These are phyloP conservation scores for Dendrolimus kikuchii DNA, from an alignment of 1,140 invertebrate genomes.

Conservation along the genomic window DNA sequence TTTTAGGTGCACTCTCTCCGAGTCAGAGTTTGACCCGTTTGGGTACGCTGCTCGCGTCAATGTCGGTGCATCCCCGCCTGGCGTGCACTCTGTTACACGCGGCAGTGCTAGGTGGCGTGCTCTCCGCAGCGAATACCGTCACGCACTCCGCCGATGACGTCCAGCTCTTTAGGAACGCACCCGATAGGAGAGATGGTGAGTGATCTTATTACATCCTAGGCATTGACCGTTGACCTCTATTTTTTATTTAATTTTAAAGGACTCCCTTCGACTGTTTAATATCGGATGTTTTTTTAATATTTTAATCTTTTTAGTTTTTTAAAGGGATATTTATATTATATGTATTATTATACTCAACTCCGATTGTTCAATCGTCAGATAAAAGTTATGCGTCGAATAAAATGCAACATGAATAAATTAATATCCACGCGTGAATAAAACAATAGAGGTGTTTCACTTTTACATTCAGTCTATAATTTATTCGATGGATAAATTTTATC, in stretches of 20 bases:
- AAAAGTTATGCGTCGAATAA: too few species aligned
- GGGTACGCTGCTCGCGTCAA: constrained; percentile 68
- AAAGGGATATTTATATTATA: too few species aligned
- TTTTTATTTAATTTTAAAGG: neutral
- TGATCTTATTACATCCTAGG: neutral
- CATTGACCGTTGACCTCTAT: neutral
- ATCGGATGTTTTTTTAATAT: too few species aligned
- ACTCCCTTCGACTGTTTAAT: too few species aligned
- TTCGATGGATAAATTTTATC: too few species aligned
- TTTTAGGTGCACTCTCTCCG: constrained; percentile 67
- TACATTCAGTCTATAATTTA: too few species aligned
- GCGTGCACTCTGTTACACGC: constrained; percentile 73
- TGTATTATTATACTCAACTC: too few species aligned
- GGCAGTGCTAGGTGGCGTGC: constrained; percentile 64
- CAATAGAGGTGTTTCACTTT: too few species aligned
- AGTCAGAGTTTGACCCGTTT: constrained; percentile 72
- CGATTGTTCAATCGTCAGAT: too few species aligned
- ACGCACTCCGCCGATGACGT: constrained; percentile 40
- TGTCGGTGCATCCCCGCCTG: constrained; percentile 73
- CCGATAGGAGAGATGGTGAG: constrained; percentile 44
- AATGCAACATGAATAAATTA: too few species aligned
- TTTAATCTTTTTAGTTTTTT: too few species aligned
- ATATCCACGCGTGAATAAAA: too few species aligned
- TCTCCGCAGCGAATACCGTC: constrained; percentile 25
- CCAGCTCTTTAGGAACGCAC: constrained; percentile 41